Conservation (phyloP, 1,140 invertebrate genomes). For the Adelges cooleyi region DNA sequence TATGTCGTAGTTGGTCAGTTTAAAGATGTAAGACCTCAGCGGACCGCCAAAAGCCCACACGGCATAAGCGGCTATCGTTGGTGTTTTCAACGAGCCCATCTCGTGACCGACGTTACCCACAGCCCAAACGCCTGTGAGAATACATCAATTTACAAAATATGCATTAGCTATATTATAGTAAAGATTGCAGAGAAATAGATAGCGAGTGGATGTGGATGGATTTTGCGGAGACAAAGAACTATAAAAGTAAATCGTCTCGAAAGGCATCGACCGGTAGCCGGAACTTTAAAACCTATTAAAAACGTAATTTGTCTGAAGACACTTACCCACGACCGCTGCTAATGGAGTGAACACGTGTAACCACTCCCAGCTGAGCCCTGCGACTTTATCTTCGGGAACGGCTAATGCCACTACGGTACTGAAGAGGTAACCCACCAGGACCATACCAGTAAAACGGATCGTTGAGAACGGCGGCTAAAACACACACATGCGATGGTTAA, state of each 20-base stretch:
- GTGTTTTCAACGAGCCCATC: slow-evolving; percentile 52
- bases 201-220: no score
- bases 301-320: no score
- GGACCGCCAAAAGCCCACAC: slow-evolving; percentile 46
- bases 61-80: slow-evolving; percentile 56
- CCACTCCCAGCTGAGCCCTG: slow-evolving; percentile 54
- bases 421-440: slow-evolving; percentile 69
- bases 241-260: no score
- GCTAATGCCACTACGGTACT: slow-evolving; percentile 60
- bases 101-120: slow-evolving; percentile 83
- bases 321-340: slow-evolving; percentile 60
- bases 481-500: slow-evolving; percentile 30
- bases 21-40: slow-evolving; percentile 23
- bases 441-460: slow-evolving; percentile 60
- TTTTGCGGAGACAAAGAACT: no score
- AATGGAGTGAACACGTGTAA: slow-evolving; percentile 60
- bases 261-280: no score
- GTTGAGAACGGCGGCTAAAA: slow-evolving; percentile 65
- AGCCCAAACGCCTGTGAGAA: slow-evolving; percentile 76
- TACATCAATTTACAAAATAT: no score
- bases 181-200: no score
- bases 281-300: no score
- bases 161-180: no score
- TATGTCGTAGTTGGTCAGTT: slow-evolving; percentile 39
- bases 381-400: slow-evolving; percentile 61